Percentiles rank a stretch among this genome's conserved stretches.
Evolutionary conservation across 30 jellyfish, hydroid and myxozoan genomes (phyloP).

Genomic region (Aurelia aurita): DNA sequence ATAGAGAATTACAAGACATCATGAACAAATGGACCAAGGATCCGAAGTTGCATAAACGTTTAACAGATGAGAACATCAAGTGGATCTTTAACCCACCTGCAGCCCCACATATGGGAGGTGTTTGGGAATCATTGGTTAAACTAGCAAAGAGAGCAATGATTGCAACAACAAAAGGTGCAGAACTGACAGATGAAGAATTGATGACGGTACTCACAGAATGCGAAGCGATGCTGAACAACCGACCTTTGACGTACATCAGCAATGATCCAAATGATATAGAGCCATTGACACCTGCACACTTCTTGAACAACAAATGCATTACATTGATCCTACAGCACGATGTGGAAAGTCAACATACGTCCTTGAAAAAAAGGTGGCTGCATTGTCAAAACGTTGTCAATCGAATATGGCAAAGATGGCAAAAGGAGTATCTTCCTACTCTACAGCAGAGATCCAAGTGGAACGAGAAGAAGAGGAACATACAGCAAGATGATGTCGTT

Average conservation of each 20-base stretch:
- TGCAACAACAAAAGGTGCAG: constrained; percentile 19
- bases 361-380: too few relatives aligned
- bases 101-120: constrained; percentile 54
- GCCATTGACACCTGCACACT: too few relatives aligned
- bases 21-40: constrained; percentile 18
- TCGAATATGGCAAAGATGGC: too few relatives aligned
- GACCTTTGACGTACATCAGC: constrained; percentile 41
- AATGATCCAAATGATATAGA: too few relatives aligned
- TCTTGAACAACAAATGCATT: too few relatives aligned
- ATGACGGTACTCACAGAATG: constrained; percentile 37
- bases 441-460: constrained; percentile 37
- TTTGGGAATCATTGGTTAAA: constrained; percentile 55
- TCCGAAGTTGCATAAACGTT: constrained; percentile 17
- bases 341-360: too few relatives aligned
- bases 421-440: constrained; percentile 1
- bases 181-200: constrained; percentile 25
- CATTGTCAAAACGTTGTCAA: too few relatives aligned
- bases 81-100: constrained; percentile 63
- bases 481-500: constrained; percentile 28
- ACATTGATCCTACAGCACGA: too few relatives aligned
- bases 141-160: constrained; percentile 35
- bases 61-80: constrained; percentile 18
- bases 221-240: constrained; percentile 32
- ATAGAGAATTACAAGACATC: constrained; percentile 3
- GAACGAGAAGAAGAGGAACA: constrained; percentile 34